These are phyloP conservation scores for Achroia grisella DNA, from an alignment of 1,140 invertebrate species.

Conservation along the genomic window DNA sequence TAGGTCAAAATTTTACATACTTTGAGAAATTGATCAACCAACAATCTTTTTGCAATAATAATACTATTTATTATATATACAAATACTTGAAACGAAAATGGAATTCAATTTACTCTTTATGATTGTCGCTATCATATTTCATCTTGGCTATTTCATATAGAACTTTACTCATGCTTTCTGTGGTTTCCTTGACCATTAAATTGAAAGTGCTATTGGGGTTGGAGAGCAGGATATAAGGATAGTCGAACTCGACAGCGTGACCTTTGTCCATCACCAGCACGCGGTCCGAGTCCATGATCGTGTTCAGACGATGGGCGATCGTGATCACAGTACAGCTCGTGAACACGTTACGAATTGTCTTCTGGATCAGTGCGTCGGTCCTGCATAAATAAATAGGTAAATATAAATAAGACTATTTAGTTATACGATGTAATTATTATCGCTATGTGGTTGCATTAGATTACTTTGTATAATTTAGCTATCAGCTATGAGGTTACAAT, in stretches of 20 bases:
- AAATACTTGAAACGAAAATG: too few relatives aligned
- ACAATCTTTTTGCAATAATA: too few relatives aligned
- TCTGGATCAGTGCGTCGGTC: slow-evolving; percentile 79
- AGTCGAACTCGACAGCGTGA: slow-evolving; percentile 80
- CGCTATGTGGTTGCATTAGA: too few relatives aligned
- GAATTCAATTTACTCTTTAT: neutral
- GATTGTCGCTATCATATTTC: slow-evolving; percentile 31
- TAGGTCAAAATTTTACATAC: too few relatives aligned
- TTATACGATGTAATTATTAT: too few relatives aligned
- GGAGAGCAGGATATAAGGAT: slow-evolving; percentile 78
- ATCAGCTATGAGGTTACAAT: too few relatives aligned
- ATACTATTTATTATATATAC: too few relatives aligned
- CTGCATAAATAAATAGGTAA: slow-evolving; percentile 27
- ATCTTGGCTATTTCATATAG: slow-evolving; percentile 37
- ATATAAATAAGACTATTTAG: too few relatives aligned
- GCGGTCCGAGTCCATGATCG: slow-evolving; percentile 92
- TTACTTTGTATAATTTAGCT: too few relatives aligned
- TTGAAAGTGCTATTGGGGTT: slow-evolving; percentile 69
- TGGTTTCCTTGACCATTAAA: slow-evolving; percentile 75
- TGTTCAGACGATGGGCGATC: slow-evolving; percentile 95
- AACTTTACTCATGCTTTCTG: slow-evolving; percentile 40
- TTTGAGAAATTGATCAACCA: too few relatives aligned
- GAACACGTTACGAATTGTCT: slow-evolving; percentile 91
- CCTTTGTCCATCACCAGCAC: slow-evolving; percentile 83
- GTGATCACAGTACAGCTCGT: slow-evolving; percentile 92